Conservation (phyloP, 2,113 vertebrate species). For the Grantiella picta region DNA sequence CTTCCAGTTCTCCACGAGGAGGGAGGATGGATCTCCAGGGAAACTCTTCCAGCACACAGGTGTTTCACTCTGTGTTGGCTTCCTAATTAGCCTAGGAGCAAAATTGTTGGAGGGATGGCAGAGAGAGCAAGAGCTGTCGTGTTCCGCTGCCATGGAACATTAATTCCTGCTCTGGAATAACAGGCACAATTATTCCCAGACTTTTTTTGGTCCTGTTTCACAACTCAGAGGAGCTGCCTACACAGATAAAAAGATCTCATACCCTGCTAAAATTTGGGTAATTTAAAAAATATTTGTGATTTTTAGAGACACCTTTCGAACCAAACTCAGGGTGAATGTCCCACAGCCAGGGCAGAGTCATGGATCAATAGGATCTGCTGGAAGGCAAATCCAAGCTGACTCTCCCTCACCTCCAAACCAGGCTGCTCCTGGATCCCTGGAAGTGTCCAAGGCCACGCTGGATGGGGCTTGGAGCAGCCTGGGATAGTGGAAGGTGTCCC, state of each 20-base stretch:
- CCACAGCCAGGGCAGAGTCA: neutral
- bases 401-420: neutral
- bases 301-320: neutral
- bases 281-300: neutral
- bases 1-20: constrained; percentile 47
- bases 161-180: neutral
- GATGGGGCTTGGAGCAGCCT: neutral
- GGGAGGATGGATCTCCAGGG: constrained; percentile 26
- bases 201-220: neutral
- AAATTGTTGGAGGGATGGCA: neutral
- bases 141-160: neutral
- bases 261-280: neutral
- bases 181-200: neutral
- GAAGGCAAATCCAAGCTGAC: neutral
- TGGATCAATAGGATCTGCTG: neutral
- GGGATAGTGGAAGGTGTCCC: neutral
- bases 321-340: neutral
- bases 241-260: neutral
- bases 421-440: neutral
- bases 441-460: neutral
- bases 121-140: neutral
- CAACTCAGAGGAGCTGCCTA: neutral
- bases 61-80: neutral
- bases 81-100: constrained; percentile 5
- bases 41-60: constrained; percentile 29